Conservation (phyloP, 2,113 vertebrate species). For the Cisticola juncidis region DNA sequence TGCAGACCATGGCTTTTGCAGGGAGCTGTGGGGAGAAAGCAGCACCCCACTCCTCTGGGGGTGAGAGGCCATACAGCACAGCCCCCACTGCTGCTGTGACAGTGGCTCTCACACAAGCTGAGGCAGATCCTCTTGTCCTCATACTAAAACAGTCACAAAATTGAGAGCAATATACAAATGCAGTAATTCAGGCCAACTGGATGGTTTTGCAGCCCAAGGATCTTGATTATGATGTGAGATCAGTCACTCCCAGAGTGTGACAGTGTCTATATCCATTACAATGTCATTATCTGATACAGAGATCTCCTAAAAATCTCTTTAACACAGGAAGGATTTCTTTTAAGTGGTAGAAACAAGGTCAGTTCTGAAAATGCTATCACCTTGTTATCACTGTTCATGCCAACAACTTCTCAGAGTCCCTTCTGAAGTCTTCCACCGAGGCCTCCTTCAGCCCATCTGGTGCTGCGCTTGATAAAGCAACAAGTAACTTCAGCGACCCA, state of each 20-base stretch:
- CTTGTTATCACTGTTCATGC: not conserved
- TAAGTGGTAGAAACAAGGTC: constrained; percentile 35
- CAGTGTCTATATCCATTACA: not conserved
- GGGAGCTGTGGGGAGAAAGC: not conserved
- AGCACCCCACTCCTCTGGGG: accelerated
- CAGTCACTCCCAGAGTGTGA: not conserved
- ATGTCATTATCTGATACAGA: not conserved
- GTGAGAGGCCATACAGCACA: not conserved
- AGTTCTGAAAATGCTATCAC: not conserved
- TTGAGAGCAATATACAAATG: not conserved
- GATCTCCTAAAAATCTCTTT: not conserved
- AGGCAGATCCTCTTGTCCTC: not conserved
- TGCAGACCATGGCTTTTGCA: not conserved
- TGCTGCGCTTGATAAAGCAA: not conserved
- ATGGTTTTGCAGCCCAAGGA: not conserved
- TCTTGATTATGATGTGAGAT: not conserved
- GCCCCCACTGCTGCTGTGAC: not conserved
- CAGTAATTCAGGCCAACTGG: not conserved
- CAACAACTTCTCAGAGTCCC: not conserved
- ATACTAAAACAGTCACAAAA: not conserved
- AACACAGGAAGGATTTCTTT: not conserved
- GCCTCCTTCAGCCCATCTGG: not conserved
- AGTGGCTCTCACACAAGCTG: not conserved
- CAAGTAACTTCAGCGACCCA: not conserved
- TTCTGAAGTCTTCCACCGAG: not conserved